Percentiles rank a stretch among this genome's conserved stretches.
These are phyloP conservation scores for Venustoraphidia nigricollis DNA, from an alignment of 2,888 invertebrate genomes.

Conservation along the genomic window DNA sequence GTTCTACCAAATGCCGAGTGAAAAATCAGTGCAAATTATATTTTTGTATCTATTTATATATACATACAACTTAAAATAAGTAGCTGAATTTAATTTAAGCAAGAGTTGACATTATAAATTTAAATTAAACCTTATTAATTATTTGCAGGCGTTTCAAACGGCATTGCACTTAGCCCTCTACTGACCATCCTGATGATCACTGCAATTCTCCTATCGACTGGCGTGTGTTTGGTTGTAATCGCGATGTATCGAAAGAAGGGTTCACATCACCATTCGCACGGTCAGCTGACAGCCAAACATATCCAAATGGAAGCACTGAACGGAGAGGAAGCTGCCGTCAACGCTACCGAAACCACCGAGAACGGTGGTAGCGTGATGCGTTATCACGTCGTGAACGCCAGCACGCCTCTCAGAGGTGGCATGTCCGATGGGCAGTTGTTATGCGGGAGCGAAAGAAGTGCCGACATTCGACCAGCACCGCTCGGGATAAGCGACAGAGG, in stretches of 20 bases:
- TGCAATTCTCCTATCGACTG: constrained; percentile 58
- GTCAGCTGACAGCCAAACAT: constrained; percentile 6
- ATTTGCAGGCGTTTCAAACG: constrained; percentile 41
- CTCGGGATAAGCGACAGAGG: constrained; percentile 26
- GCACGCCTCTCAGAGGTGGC: constrained; percentile 12
- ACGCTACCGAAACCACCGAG: neutral
- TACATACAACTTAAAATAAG: too few relatives aligned
- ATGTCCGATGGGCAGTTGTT: neutral
- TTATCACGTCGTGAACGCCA: neutral
- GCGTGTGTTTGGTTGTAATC: constrained; percentile 60
- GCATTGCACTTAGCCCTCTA: constrained; percentile 55
- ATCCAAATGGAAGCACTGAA: constrained; percentile 4
- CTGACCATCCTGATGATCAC: constrained; percentile 61
- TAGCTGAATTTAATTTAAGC: too few relatives aligned
- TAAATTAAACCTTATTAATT: neutral
- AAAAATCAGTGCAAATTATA: too few relatives aligned
- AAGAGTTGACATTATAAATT: too few relatives aligned
- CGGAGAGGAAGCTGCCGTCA: constrained; percentile 3
- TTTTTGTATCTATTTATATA: too few relatives aligned
- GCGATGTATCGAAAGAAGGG: constrained; percentile 45
- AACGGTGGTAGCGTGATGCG: neutral
- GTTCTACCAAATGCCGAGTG: too few relatives aligned
- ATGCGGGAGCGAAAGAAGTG: constrained; percentile 18
- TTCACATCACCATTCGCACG: constrained; percentile 10
- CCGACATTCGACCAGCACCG: constrained; percentile 20